Percentiles rank a stretch among this genome's conserved stretches.
These are phyloP conservation scores for Elachura formosa DNA, from an alignment of 2,113 vertebrate genomes.

Conservation along the genomic window DNA sequence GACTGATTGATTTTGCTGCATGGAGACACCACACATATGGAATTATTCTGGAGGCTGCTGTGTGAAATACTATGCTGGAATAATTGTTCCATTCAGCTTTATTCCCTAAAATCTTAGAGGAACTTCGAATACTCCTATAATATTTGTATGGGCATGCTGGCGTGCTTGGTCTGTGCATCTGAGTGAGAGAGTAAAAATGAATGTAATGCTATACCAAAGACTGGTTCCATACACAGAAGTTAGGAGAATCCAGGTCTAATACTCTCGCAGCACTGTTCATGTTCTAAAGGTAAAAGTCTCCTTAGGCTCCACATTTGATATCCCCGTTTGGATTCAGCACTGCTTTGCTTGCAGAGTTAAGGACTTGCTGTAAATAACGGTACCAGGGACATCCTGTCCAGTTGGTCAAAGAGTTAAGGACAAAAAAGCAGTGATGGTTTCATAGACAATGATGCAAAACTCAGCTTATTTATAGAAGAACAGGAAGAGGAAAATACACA, in stretches of 20 bases:
- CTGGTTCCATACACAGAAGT: background rate
- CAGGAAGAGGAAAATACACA: conserved; percentile 9
- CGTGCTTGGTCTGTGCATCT: background rate
- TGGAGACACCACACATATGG: background rate
- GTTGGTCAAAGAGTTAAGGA: background rate
- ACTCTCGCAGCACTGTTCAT: background rate
- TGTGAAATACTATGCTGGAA: background rate
- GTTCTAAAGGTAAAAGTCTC: background rate
- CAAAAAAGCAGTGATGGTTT: background rate
- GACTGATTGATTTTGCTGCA: background rate
- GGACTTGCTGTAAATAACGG: background rate
- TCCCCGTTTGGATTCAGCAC: background rate
- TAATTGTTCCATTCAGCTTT: background rate
- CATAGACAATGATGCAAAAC: background rate
- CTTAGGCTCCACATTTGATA: background rate
- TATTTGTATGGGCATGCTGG: background rate
- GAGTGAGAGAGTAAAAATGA: background rate
- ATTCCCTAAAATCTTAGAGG: background rate
- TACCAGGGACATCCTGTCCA: background rate
- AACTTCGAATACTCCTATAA: background rate
- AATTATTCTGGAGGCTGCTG: background rate
- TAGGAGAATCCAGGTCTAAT: background rate
- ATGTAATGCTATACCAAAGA: background rate
- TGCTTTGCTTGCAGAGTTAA: background rate
- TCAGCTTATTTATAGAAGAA: conserved; percentile 13